Base-by-base conservation (phyloP, 2,797 vertebrate species). In the Labeo calbasu region DNA sequence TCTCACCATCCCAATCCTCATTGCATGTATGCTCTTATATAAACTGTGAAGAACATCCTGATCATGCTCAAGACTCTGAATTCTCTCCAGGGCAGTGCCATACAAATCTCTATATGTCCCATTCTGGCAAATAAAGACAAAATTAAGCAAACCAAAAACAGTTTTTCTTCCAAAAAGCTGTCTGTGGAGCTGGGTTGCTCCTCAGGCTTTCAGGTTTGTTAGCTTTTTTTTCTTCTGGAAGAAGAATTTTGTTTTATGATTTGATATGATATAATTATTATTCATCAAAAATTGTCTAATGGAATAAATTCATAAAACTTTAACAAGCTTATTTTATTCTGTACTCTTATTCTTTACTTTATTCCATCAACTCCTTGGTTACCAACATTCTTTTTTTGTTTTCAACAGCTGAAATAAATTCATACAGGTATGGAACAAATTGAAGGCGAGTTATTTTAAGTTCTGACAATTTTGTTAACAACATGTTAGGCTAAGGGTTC, bases 101-200 rank as follows among this genome's bases (percentile, higher is more conserved):
- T 93, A 96, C 25, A 96, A 88, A 51, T 94, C 87, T 76, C 51
- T 91, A 90, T 94, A 94, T 19, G 95, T 91, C 65, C 95, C 91
- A 40, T 93, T 96, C 96, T 95, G 75, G 66, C 10, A 68, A 51
- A 81, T 75, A 85, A 10, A 84, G 4, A 85, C 71, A 88, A 86
- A 0, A 25, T n/a, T 61, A 13, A 23, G 0, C 76, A 40, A 65
- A 28, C 17, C 0, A 46, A 66, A 59, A 36, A 17, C 43, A 40
- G 23, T 4, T 57, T 15, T 57, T n/a, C 19, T 36, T 8, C 7
- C 21, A 76, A 21, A 57, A 57, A 40, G 25, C 2, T 32, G 17
- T 78, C 15, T 78, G 13, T 28, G 40, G 57, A 77, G 69, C 3
- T 75, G n/a, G 21, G 50, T 69, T 3, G 12, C 21, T 21, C 7